Evolutionary conservation across 2,797 vertebrate species (phyloP).

Genomic region (Poeciliopsis paucimaculata): DNA sequence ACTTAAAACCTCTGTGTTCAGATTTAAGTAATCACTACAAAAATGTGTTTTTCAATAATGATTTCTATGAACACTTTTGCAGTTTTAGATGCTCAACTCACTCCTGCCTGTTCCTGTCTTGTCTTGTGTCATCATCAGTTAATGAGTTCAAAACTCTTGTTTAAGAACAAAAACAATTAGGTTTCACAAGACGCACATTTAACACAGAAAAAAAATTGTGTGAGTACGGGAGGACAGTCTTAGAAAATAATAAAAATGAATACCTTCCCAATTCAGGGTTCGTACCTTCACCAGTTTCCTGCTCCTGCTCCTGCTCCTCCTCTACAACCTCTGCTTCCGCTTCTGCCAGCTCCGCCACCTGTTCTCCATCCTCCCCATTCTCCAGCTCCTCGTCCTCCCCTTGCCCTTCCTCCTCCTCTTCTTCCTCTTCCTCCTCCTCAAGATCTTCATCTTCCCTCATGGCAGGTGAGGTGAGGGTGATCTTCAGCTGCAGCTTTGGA

Average conservation of each 20-base stretch:
- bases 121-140: conserved; percentile 27
- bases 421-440: conserved; percentile 84
- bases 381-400: conserved; percentile 30
- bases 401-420: conserved; percentile 84
- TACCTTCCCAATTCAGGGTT: conserved; percentile 14
- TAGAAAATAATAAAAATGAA: conserved; percentile 7
- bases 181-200: conserved; percentile 1
- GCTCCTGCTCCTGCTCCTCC: conserved; percentile 45
- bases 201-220: not conserved
- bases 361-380: conserved; percentile 22
- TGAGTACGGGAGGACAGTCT: not conserved
- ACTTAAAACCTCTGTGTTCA: not conserved
- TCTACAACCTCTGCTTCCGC: conserved; percentile 20
- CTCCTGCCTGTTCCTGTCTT: conserved; percentile 37
- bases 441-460: conserved; percentile 89
- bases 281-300: conserved; percentile 67
- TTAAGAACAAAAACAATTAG: conserved; percentile 13
- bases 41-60: not conserved
- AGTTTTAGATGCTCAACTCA: conserved; percentile 13
- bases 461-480: conserved; percentile 93
- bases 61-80: not conserved
- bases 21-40: not conserved
- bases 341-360: conserved; percentile 9
- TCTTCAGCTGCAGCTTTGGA: conserved; percentile 93
- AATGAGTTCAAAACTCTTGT: conserved; percentile 34